Evolutionary conservation across 2,888 invertebrate species (phyloP).

Genomic region (Hyalella azteca): DNA sequence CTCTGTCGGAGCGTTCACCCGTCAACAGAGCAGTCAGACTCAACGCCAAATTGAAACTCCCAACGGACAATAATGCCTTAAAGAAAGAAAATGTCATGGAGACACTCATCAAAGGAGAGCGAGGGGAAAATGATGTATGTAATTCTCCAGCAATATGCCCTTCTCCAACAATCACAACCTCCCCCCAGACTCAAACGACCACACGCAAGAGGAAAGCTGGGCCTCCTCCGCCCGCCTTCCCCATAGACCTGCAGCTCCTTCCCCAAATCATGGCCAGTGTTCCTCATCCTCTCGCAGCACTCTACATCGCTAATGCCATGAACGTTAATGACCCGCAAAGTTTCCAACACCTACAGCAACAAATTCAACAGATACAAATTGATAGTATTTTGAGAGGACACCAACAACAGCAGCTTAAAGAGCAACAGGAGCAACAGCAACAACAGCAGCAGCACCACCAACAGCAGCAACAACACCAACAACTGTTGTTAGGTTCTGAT

Average conservation of each 20-base stretch:
- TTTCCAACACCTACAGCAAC: slow-evolving; percentile 56
- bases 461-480: slow-evolving; percentile 39
- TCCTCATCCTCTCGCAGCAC: slow-evolving; percentile 42
- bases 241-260: slow-evolving; percentile 51
- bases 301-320: slow-evolving; percentile 51
- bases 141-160: slow-evolving; percentile 47
- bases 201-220: slow-evolving; percentile 53
- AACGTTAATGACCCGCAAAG: slow-evolving; percentile 47
- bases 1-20: slow-evolving; percentile 56
- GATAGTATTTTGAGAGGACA: slow-evolving; percentile 48
- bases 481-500: slow-evolving; percentile 23
- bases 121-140: slow-evolving; percentile 46
- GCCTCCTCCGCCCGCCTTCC: slow-evolving; percentile 48
- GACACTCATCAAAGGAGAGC: slow-evolving; percentile 42
- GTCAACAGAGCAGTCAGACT: slow-evolving; percentile 56
- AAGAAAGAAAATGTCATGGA: slow-evolving; percentile 42
- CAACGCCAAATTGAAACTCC: slow-evolving; percentile 54
- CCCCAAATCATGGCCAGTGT: slow-evolving; percentile 54
- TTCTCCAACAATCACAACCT: slow-evolving; percentile 54
- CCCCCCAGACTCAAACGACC: slow-evolving; percentile 48
- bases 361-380: slow-evolving; percentile 51
- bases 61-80: slow-evolving; percentile 45
- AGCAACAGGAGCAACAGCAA: slow-evolving; percentile 44
- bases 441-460: slow-evolving; percentile 43
- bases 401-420: slow-evolving; percentile 42